These are phyloP conservation scores for Orientallactaga bullata DNA, from an alignment of 2,113 vertebrate genomes.

Conservation along the genomic window DNA sequence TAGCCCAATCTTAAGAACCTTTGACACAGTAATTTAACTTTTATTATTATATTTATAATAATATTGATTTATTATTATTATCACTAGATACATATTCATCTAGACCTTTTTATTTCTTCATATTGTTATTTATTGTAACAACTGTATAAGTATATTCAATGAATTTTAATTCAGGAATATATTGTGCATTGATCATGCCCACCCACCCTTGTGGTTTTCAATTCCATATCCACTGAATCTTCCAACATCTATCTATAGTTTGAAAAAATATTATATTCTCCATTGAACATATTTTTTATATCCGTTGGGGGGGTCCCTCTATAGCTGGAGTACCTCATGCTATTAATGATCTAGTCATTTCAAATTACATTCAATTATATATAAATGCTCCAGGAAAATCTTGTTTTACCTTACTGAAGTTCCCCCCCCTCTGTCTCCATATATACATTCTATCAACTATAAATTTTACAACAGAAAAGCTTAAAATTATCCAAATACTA, in stretches of 20 bases:
- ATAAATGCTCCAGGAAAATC: not conserved
- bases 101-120: too few species aligned
- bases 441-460: not conserved
- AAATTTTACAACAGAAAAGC: not conserved
- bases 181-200: too few species aligned
- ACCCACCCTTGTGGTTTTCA: not conserved
- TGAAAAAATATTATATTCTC: not conserved
- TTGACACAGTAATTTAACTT: not conserved
- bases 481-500: constrained; percentile 18
- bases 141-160: too few species aligned
- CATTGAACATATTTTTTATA: not conserved
- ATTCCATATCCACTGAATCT: not conserved
- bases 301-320: not conserved
- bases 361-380: not conserved
- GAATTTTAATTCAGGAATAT: too few species aligned
- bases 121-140: too few species aligned
- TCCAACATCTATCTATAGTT: not conserved
- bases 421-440: not conserved
- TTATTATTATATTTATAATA: not conserved
- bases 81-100: too few species aligned
- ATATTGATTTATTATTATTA: too few species aligned
- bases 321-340: not conserved
- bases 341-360: constrained; percentile 6
- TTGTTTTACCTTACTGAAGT: not conserved
- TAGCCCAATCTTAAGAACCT: not conserved